Base-by-base conservation (phyloP, 1,140 invertebrate species). In the Eueides isabella region DNA sequence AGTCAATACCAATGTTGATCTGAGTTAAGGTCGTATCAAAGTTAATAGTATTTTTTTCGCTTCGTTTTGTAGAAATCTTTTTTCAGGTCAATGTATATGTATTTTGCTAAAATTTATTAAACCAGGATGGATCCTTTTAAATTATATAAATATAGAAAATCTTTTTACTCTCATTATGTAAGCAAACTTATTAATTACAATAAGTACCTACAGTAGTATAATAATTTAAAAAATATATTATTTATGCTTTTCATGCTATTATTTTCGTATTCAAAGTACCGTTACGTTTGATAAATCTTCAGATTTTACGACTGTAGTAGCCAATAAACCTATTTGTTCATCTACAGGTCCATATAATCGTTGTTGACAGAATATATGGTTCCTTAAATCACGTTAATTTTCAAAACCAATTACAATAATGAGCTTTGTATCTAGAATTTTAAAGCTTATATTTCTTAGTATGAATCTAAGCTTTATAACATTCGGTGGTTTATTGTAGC, bases 241-340 rank as follows among this genome's bases (percentile, higher is more conserved):
- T 14, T 38, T 14, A 5, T 1, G 35, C 35, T 38, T 38, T 38
- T 38, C 3, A 31, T 38, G 5, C 16, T 16, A 26, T 38, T 38
- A 38, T 38, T 38, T 38, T 9, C 48, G 3, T 1, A 4, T 7
- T 55, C 48, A 70, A 65, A 66, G 33, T 61, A 61, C 48, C 38
- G 65, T 33, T 33, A 33, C 23, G n/a, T 31, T 14, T 41, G 30
- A 29, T 74, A 74, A 69, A 76, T 76, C 74, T 74, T 61, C 33
- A 12, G 30, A 64, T 61, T 79, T 90, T 88, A 90, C 84, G 78
- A 81, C 80, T 79, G 85, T 84, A 86, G 82, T 85, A 86, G 80
- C 81, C 85, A 86, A 89, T 91, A 92, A 92, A 92, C 85, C 87
- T 90, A 88, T 90, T 92, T 91, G 89, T 89, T 80, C 84, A 81